A percentile compares a stretch with the other conserved stretches of the same genome.
phyloP scores from a whole-genome alignment of 2,888 invertebrate genomes.

The Ephialtes manifestator region DNA sequence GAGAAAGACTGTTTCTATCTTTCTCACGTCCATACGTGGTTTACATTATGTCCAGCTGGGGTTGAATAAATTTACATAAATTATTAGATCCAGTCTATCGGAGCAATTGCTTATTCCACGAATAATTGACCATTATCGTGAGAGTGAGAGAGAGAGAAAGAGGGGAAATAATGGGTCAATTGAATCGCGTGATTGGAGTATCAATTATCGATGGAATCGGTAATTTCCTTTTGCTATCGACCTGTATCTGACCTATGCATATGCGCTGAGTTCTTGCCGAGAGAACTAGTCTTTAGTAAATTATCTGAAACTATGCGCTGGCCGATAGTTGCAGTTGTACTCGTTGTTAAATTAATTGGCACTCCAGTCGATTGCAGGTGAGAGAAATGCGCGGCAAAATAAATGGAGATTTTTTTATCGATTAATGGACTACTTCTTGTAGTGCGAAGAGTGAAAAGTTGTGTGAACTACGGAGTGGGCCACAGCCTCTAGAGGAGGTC shows the following conservation, averaged over 20 bases:
- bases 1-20: too few species aligned
- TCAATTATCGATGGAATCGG: neutral
- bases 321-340: neutral
- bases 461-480: constrained; percentile 25
- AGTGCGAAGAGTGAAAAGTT: constrained; percentile 55
- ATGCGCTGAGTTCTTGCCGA: neutral
- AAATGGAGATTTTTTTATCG: neutral
- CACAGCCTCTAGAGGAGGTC: constrained; percentile 73
- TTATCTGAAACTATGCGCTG: neutral
- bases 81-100: neutral
- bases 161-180: neutral
- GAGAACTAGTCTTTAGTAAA: neutral
- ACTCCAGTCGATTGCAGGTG: constrained; percentile 39
- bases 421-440: constrained; percentile 1
- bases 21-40: too few species aligned
- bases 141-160: neutral
- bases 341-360: constrained; percentile 23
- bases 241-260: neutral
- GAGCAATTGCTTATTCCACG: neutral
- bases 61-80: constrained; percentile 5
- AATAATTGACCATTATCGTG: neutral
- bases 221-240: neutral
- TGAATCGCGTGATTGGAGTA: neutral
- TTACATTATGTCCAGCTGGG: neutral
- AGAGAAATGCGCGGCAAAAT: neutral